These are phyloP conservation scores for Ceratosolen solmsi DNA, from an alignment of 1,140 invertebrate genomes.

Conservation along the genomic window DNA sequence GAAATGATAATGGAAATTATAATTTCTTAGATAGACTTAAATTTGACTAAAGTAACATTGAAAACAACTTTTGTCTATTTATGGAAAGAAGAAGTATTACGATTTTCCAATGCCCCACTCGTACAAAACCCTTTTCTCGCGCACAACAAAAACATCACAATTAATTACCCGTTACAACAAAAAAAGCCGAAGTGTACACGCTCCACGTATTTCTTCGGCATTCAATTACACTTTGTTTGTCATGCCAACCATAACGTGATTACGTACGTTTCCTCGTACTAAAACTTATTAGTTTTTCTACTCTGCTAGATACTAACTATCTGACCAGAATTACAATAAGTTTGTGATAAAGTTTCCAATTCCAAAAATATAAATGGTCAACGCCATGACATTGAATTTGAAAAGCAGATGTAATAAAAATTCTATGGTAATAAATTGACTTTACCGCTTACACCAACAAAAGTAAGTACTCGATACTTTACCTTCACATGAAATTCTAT, in stretches of 20 bases:
- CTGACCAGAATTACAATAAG: neutral
- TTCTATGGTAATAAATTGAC: neutral
- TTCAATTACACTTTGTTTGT: slow-evolving; percentile 37
- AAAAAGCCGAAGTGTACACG: neutral
- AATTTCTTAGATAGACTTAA: too few species aligned
- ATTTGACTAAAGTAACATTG: too few species aligned
- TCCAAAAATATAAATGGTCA: neutral
- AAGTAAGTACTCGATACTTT: too few species aligned
- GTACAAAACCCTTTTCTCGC: neutral
- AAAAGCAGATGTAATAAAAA: neutral
- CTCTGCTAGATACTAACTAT: slow-evolving; percentile 3
- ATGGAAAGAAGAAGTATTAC: neutral
- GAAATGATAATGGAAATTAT: too few species aligned
- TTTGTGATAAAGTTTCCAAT: neutral
- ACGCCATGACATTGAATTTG: neutral
- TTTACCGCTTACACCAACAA: neutral
- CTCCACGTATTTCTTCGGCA: slow-evolving; percentile 18
- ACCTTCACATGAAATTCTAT: neutral
- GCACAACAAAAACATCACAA: slow-evolving; percentile 19
- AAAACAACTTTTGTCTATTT: too few species aligned
- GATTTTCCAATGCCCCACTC: neutral
- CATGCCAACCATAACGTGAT: slow-evolving; percentile 29
- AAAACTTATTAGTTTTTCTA: slow-evolving; percentile 8
- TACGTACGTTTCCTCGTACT: slow-evolving; percentile 8
- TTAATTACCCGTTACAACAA: slow-evolving; percentile 16